Base-by-base conservation (phyloP, 2,113 vertebrate genomes). In the Gasterosteus aculeatus region DNA sequence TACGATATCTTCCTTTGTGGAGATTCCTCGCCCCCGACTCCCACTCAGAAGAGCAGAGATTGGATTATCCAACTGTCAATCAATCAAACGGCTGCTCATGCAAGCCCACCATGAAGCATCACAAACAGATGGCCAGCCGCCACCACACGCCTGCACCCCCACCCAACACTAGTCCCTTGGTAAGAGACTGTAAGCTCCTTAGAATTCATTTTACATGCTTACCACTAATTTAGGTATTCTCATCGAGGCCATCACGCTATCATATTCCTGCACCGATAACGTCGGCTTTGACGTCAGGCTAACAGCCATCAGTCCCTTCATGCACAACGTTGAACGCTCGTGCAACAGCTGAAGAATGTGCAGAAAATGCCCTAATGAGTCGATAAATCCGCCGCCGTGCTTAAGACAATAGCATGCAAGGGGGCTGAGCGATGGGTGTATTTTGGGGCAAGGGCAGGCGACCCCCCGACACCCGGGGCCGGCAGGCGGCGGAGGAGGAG, bases 141-240 rank as follows among this genome's bases (percentile, higher is more conserved):
- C 61, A 75, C 83, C 87, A 85, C 87, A 81, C 75, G 66, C 78
- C 7, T 67, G 62, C 86, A 70, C 86, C 87, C 89, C 90, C 92
- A 66, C 81, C 82, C 80, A 53, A 69, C 44, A 51, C 78, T 84
- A 83, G 87, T 83, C 85, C 72, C 78, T 80, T 74, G 42, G 82
- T 84, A 89, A 89, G 81, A 91, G 86, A 81, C 90, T 81, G 35
- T 94, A 94, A 94, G 92, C 92, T 91, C 75, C 90, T 94, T 93
- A 93, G 78, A 85, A 83, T 85, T 84, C 72, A 10, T 53, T 92
- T 84, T 90, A 69, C 77, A 85, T 83, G 86, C 86, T 83, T 90
- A 83, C 73, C 91, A 89, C 80, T 91, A 88, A 93, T 93, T 92
- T 91, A 71, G 81, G 49, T 90, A 47, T 84, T 81, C 84, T 79